Evolutionary conservation across 2,888 invertebrate genomes (phyloP), one percentile per base, ranked within the genome.

Genomic region (Hypsopygia costalis): DNA sequence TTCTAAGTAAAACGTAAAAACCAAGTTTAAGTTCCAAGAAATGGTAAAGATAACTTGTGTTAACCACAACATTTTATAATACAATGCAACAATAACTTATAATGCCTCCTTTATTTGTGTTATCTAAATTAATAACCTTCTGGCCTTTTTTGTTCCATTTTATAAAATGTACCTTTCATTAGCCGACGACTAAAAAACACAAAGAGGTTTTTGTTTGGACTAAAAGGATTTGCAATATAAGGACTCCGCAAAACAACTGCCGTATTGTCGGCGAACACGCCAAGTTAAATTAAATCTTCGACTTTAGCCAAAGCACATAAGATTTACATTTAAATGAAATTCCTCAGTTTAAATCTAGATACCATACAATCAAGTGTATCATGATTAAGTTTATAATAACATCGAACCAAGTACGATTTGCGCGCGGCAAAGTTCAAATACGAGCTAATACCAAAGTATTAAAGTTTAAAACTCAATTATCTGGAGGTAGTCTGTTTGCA

Each of bases 281-380:
- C 6, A 5, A 25, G 25, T 7, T 25, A 8, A 16, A 25, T 25
- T 25, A 25, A 16, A 25, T 25, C 21, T 25, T n/a, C 3, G 1
- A 25, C 25, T 25, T 6, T 25, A 25, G 3, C 5, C 7, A n/a
- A 6, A 25, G 8, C 8, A 3, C 5, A 25, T 25, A 25, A 25
- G 25, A 8, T 25, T 25, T 25, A 25, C 25, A 8, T 25, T 25
- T n/a, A 25, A 5, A 25, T n/a, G n/a, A 7, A 25, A 2, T 2
- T 2, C 16, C 16, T 2, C 16, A 2, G 16, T 16, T 16, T 36
- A 40, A 37, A 48, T 44, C 47, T 39, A 47, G 70, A 69, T 69
- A 69, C 64, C 59, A 7, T 61, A 73, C 72, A 71, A 73, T 74
- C 62, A 66, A 61, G 58, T 66, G 59, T 61, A 65, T 65, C 67